Percentiles rank a stretch among this genome's conserved stretches.
Evolutionary conservation across 1,140 invertebrate genomes (phyloP).

Genomic region (Cyphomyrmex costatus): DNA sequence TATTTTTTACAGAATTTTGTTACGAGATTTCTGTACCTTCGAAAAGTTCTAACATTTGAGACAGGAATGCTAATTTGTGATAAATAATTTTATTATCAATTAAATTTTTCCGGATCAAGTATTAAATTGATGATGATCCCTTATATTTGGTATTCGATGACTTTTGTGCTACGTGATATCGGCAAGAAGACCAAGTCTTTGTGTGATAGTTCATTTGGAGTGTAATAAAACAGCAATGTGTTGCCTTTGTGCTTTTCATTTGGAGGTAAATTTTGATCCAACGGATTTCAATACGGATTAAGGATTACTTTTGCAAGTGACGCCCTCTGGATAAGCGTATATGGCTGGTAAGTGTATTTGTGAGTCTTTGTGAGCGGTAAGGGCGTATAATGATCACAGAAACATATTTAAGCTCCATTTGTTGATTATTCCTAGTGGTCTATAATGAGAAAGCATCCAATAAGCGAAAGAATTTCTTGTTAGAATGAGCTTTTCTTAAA

Average conservation of each 20-base stretch:
- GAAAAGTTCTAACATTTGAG: neutral
- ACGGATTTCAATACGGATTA: constrained; percentile 46
- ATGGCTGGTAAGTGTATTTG: constrained; percentile 54
- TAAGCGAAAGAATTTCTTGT: too few species aligned
- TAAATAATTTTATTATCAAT: constrained; percentile 31
- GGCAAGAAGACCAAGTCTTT: constrained; percentile 17
- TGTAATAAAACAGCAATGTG: constrained; percentile 31
- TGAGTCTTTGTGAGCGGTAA: neutral
- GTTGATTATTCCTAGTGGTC: neutral
- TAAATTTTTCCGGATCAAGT: neutral
- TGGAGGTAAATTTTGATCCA: constrained; percentile 7
- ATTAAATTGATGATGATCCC: constrained; percentile 34
- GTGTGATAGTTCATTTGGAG: constrained; percentile 27
- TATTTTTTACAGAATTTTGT: neutral
- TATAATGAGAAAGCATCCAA: neutral
- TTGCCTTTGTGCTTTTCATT: constrained; percentile 24
- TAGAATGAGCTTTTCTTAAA: neutral
- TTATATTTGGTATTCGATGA: constrained; percentile 35
- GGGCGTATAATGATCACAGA: constrained; percentile 12
- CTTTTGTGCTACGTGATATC: constrained; percentile 20
- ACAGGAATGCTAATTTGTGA: constrained; percentile 8
- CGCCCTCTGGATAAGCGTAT: constrained; percentile 54
- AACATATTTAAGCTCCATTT: neutral
- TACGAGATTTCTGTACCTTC: too few species aligned
- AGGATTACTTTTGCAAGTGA: constrained; percentile 50